Evolutionary conservation across 2,113 vertebrate genomes (phyloP), one percentile per base, ranked within the genome.

Genomic region (Melierax canorus): DNA sequence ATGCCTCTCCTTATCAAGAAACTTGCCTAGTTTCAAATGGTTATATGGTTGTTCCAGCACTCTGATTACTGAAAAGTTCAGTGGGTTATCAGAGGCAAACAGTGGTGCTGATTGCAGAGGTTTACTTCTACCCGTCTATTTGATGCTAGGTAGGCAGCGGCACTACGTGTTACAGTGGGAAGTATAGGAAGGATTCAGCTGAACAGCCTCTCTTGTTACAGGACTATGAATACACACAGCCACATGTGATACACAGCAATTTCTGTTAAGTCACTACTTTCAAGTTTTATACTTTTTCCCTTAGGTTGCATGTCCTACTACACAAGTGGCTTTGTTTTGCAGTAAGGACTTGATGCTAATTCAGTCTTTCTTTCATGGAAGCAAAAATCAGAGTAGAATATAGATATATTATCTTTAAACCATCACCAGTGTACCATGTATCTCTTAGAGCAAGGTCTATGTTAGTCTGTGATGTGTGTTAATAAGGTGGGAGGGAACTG

Each of bases 371-470:
- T 73, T 34, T 51, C 53, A 16, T 30, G 45, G 53, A 34, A 68
- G 19, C 27, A 30, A 67, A 64, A 56, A 20, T 27, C 27, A 2
- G 41, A 23, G 8, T 12, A 41, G 62, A 68, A 38, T 11, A 15
- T 12, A 32, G 36, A 1, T 19, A 7, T 5, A 0, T 23, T 39
- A 1, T 23, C 43, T 76, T 46, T 48, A 39, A 64, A 29, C 13
- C 22, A 5, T 26, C 43, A 9, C 10, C 29, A 10, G 43, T 12
- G 16, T 48, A 9, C 15, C 34, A 10, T 1, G 0, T 27, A 3
- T 26, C 22, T 45, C 45, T 45, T 29, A 59, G 59, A 66, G 17
- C 24, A 17, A 23, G 39, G 27, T 32, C 56, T 32, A 1, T 16
- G 24, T 9, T 11, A 8, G 34, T 12, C 46, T 1, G 0, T 46